Evolutionary conservation across 2,113 vertebrate genomes (phyloP), one percentile per base, ranked within the genome.

Genomic region (Sinocyclocheilus anshuiensis): DNA sequence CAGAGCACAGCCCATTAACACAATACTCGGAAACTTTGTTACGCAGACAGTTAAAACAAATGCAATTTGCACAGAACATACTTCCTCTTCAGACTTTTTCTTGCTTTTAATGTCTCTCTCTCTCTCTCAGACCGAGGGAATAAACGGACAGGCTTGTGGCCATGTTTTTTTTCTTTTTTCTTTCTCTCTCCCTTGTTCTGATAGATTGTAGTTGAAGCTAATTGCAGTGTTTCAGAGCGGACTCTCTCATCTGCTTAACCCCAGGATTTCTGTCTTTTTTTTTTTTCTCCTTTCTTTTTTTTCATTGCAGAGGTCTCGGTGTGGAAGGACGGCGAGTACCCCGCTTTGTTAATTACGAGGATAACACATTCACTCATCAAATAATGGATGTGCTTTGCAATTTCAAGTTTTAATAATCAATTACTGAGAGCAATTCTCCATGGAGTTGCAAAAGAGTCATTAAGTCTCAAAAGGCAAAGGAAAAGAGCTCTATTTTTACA

Each of bases 401-500:
- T 97, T 97, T 98, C 96, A 96, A 96, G 96, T 97, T 99, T 98
- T 99, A 98, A 98, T 97, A 99, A 98, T 98, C 97, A 98, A 97
- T 99, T 98, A 97, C 96, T 95, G 96, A 95, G 96, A 95, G 95
- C 97, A 96, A 97, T 97, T 97, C 96, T 97, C 97, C 93, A 95
- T 95, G 96, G 97, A 97, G 97, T 97, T 97, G 96, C 96, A 95
- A 96, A 95, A 97, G 96, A 97, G 96, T 96, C 96, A 97, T 97
- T 97, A 97, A 97, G 96, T 98, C 96, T 97, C 96, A 96, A 97
- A 97, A 97, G 97, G 96, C 95, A 93, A 96, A 95, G 36, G 48
- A 36, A 87, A 81, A 84, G 71, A 96, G 95, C 95, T 96, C 95
- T 97, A 96, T 97, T 98, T 97, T 97, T 95, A 96, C 97, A 55